Conservation (phyloP, 2,113 vertebrate species). For the Macaca nemestrina region DNA sequence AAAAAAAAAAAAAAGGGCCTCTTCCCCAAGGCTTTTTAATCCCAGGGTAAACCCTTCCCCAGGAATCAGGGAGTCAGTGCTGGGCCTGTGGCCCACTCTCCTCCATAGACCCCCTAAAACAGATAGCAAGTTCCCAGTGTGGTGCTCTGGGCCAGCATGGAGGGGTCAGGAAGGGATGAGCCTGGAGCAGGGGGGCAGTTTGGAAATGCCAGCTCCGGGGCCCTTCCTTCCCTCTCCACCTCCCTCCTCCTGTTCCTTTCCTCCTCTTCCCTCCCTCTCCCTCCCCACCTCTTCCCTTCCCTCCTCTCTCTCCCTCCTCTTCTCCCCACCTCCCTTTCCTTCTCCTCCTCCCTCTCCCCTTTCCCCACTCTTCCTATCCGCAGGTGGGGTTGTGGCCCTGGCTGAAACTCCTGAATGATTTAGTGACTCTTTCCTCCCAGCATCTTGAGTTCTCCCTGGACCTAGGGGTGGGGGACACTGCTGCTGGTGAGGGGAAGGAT, state of each 20-base stretch:
- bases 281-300: too few relatives aligned
- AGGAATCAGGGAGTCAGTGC: neutral
- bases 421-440: neutral
- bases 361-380: neutral
- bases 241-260: too few relatives aligned
- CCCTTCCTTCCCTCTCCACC: too few relatives aligned
- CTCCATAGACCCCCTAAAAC: neutral
- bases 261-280: neutral
- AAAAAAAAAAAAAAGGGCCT: too few relatives aligned
- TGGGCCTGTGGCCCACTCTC: neutral
- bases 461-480: neutral
- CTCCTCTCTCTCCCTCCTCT: too few relatives aligned
- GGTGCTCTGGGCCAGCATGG: neutral
- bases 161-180: neutral
- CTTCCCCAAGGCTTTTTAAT: neutral
- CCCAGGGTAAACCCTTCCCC: neutral
- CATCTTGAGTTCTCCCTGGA: neutral
- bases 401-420: neutral
- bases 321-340: neutral
- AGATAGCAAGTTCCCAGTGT: neutral
- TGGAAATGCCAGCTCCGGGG: neutral
- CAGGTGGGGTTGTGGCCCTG: neutral
- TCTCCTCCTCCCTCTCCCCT: neutral
- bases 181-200: too few relatives aligned
- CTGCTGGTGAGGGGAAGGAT: neutral